Conservation (phyloP, 2,888 invertebrate genomes). For the Meta bourneti region DNA sequence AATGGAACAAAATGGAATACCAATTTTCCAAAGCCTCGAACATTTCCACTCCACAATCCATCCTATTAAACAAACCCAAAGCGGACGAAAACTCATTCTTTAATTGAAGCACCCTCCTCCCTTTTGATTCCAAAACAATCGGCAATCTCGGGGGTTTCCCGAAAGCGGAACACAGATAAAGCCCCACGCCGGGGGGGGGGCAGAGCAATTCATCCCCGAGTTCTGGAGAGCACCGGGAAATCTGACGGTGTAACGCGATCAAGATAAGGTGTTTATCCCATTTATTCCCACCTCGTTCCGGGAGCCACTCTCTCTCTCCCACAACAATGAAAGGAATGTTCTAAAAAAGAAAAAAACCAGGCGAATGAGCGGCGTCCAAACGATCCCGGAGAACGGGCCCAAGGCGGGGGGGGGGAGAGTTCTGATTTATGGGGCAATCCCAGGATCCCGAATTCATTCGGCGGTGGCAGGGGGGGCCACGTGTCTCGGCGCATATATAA, state of each 20-base stretch:
- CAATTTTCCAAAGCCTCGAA: neutral
- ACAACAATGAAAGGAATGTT: constrained; percentile 2
- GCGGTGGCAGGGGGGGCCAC: constrained; percentile 6
- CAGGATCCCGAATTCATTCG: neutral
- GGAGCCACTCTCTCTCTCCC: neutral
- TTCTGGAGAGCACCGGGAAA: neutral
- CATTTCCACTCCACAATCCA: too few species aligned
- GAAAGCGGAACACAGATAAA: neutral
- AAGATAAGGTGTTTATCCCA: constrained; percentile 24
- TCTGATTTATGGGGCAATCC: constrained; percentile 59
- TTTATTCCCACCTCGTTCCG: neutral
- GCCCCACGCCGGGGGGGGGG: neutral
- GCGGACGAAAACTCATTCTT: neutral
- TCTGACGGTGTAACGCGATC: constrained; percentile 15
- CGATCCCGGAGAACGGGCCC: neutral
- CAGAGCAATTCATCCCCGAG: neutral
- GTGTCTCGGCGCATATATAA: constrained; percentile 61
- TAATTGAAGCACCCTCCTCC: neutral
- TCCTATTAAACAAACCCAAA: too few species aligned
- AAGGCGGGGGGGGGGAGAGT: neutral
- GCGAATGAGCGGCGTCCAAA: constrained; percentile 1
- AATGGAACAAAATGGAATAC: neutral
- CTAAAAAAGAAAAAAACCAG: neutral
- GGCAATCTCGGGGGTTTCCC: neutral
- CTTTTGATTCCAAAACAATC: neutral